Base-by-base conservation (phyloP, 2,797 vertebrate species). In the Liasis olivaceus region DNA sequence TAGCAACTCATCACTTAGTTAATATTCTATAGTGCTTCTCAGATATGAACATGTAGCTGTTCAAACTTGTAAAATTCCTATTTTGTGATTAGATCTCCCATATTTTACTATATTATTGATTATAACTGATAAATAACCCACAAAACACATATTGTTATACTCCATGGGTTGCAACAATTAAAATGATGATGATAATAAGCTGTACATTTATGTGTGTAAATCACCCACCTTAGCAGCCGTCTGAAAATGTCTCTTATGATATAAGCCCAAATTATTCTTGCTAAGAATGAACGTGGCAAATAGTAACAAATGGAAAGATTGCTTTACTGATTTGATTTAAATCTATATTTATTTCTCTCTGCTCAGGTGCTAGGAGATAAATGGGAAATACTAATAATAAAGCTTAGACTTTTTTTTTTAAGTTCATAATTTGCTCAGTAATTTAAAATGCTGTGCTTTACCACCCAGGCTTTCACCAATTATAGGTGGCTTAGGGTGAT, bases 271-370 rank as follows among this genome's bases (percentile, higher is more conserved):
- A 77, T n/a, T 77, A 88, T 66, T 95, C 87, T 90, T 8, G 63
- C 69, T 91, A n/a, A 56, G 85, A 51, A 91, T 89, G 90, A 85
- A 95, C 69, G 91, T 96, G 94, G 62, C 95, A 92, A 87, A 1
- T 28, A 87, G n/a, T 2, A 0, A 58, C 59, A 64, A 58, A 64
- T 92, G 94, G 90, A 90, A 95, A 95, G 9, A 86, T 62, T 85
- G 20, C 93, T 95, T 58, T 95, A 96, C 93, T 88, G 72, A 91
- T 51, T 92, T 60, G 88, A 62, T 93, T 93, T 93, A 87, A 28
- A 31, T 66, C 87, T 72, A 59, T 24, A 77, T 87, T 77, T 69
- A 60, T 89, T 59, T 92, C 2, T 69, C 69, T 91, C 90, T 59
- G 2, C 0, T 92, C 0, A 11, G 26, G 15, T 84, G 11, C 0